Percentiles rank a stretch among this genome's conserved stretches.
phyloP scores from a whole-genome alignment of 2,888 invertebrate species.

The Eupithecia subfuscata region DNA sequence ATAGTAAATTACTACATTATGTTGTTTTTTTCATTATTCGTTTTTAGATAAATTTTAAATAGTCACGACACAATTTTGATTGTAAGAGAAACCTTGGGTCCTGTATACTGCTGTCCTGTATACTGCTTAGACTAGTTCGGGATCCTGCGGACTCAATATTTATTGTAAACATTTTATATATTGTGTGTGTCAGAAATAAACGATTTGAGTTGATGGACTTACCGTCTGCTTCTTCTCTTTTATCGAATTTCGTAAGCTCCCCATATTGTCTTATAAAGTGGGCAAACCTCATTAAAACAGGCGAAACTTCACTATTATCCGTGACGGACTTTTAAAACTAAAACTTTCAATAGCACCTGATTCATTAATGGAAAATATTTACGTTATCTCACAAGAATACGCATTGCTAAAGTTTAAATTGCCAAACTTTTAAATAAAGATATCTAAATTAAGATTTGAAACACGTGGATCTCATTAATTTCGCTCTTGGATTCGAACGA shows the following conservation, averaged over 20 bases:
- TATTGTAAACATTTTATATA: no score
- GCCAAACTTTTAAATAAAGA: slow-evolving; percentile 19
- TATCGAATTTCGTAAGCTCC: slow-evolving; percentile 33
- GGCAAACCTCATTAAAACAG: background rate
- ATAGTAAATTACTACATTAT: no score
- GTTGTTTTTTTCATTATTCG: no score
- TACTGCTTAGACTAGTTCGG: no score
- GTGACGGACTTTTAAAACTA: background rate
- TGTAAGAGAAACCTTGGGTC: no score
- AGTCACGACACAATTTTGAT: no score
- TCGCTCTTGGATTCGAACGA: slow-evolving; percentile 29
- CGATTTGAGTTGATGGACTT: slow-evolving; percentile 3
- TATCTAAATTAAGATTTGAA: slow-evolving; percentile 20
- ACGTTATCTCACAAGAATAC: background rate
- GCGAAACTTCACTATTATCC: background rate
- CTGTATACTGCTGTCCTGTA: no score
- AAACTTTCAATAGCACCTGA: background rate
- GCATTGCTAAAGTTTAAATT: slow-evolving; percentile 18
- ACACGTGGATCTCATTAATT: slow-evolving; percentile 22
- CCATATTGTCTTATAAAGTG: slow-evolving; percentile 2
- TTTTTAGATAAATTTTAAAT: no score
- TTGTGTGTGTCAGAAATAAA: no score
- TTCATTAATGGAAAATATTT: slow-evolving; percentile 15
- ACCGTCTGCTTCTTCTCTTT: slow-evolving; percentile 50
- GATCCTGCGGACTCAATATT: no score